Conservation (phyloP, 2,113 vertebrate species). For the Phylloscopus whistleri region DNA sequence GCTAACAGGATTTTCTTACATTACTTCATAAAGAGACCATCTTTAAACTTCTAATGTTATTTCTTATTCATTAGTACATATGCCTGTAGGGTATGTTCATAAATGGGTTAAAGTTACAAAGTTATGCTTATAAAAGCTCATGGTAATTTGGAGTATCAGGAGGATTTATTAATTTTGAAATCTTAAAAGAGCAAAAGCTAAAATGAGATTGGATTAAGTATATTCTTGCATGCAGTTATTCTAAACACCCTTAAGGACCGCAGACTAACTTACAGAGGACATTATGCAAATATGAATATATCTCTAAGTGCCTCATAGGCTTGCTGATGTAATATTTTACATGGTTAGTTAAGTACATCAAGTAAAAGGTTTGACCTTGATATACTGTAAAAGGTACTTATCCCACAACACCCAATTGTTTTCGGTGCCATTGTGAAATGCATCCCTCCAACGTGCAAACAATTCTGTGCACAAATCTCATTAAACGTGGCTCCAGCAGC, state of each 20-base stretch:
- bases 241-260: constrained; percentile 97
- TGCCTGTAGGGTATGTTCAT: constrained; percentile 96
- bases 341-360: constrained; percentile 86
- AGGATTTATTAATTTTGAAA: constrained; percentile 99
- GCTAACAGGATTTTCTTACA: constrained; percentile 99
- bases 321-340: constrained; percentile 87
- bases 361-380: constrained; percentile 84
- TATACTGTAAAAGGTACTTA: constrained; percentile 79
- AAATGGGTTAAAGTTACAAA: constrained; percentile 99
- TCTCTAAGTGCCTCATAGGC: constrained; percentile 83
- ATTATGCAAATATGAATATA: constrained; percentile 96
- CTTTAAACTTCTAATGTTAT: constrained; percentile 99
- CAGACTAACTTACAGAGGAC: constrained; percentile 93
- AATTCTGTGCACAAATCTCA: constrained; percentile 54
- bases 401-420: constrained; percentile 76
- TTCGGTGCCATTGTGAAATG: constrained; percentile 54
- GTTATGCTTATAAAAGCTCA: constrained; percentile 95
- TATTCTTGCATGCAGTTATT: constrained; percentile 98
- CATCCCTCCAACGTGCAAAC: constrained; percentile 45
- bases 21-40: constrained; percentile 99
- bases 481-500: constrained; percentile 45
- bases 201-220: constrained; percentile 99
- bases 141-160: constrained; percentile 94
- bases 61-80: constrained; percentile 99
- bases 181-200: constrained; percentile 95